Conservation (phyloP, 2,888 invertebrate species). For the Clivina fossor region DNA sequence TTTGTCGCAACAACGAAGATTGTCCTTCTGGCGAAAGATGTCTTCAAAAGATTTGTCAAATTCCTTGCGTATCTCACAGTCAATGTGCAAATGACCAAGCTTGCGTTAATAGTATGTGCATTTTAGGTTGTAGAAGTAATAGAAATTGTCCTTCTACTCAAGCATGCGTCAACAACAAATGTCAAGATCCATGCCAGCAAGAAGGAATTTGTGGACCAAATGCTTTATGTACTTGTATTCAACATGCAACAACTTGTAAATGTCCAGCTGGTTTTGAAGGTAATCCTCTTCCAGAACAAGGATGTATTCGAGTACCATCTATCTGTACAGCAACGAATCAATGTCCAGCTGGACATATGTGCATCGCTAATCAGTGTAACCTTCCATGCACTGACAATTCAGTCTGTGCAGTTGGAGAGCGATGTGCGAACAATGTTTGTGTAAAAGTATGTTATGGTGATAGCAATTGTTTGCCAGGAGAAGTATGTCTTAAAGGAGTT, state of each 20-base stretch:
- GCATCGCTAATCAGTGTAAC: constrained; percentile 76
- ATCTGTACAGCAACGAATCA: constrained; percentile 68
- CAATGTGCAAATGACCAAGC: constrained; percentile 81
- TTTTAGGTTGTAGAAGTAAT: constrained; percentile 82
- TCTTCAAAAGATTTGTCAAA: constrained; percentile 72
- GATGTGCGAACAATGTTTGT: constrained; percentile 76
- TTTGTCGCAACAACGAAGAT: constrained; percentile 75
- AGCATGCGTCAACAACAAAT: constrained; percentile 83
- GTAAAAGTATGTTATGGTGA: constrained; percentile 86
- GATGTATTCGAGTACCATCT: constrained; percentile 80
- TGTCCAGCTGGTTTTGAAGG: constrained; percentile 86
- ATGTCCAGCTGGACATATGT: constrained; percentile 77
- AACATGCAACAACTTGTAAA: constrained; percentile 75
- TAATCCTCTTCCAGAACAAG: constrained; percentile 84
- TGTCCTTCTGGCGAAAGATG: constrained; percentile 81
- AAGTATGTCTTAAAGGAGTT: constrained; percentile 78
- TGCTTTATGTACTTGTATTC: constrained; percentile 73
- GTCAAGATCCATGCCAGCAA: constrained; percentile 77
- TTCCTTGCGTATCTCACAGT: constrained; percentile 78
- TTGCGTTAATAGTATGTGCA: constrained; percentile 77
- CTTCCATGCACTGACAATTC: constrained; percentile 73
- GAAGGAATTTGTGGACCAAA: constrained; percentile 82
- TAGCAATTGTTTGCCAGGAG: constrained; percentile 87
- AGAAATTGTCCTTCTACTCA: constrained; percentile 75
- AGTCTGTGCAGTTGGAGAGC: constrained; percentile 81